A percentile compares a stretch with the other conserved stretches of the same genome.
These are phyloP conservation scores for Anguilla megastoma DNA, from an alignment of 2,797 vertebrate genomes.

Conservation along the genomic window DNA sequence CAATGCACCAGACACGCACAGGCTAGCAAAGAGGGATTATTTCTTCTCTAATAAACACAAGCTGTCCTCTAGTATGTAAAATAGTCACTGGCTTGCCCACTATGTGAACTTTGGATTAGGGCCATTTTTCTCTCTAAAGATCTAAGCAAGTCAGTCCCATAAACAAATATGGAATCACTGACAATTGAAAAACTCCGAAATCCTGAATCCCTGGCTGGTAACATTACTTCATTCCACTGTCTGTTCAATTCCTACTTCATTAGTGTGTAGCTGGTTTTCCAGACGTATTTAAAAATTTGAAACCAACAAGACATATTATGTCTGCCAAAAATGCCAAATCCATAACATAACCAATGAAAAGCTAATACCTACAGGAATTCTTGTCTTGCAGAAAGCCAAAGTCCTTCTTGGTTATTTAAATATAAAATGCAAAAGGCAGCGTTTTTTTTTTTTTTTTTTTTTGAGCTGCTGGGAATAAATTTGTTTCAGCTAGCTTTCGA, in stretches of 20 bases:
- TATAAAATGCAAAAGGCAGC: neutral
- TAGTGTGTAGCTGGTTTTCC: neutral
- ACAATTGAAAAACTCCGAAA: too few relatives aligned
- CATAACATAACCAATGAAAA: neutral
- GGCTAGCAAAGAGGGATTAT: neutral
- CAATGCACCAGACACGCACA: too few relatives aligned
- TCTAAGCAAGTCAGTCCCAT: neutral
- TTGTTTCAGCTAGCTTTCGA: neutral
- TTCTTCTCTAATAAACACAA: neutral
- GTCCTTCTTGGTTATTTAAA: neutral
- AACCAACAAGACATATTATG: neutral
- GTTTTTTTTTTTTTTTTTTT: neutral
- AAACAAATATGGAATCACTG: neutral
- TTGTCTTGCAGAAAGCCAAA: neutral
- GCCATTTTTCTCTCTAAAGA: neutral
- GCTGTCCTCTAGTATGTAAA: neutral
- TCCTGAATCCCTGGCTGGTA: neutral
- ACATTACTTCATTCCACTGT: neutral
- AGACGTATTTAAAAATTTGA: neutral
- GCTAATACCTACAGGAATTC: neutral
- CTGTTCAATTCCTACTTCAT: neutral
- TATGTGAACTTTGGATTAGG: neutral
- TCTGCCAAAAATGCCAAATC: neutral
- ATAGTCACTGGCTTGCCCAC: neutral
- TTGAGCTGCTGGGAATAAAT: neutral